phyloP scores from a whole-genome alignment of 2,888 invertebrate species.

The Drosophila mettleri region DNA sequence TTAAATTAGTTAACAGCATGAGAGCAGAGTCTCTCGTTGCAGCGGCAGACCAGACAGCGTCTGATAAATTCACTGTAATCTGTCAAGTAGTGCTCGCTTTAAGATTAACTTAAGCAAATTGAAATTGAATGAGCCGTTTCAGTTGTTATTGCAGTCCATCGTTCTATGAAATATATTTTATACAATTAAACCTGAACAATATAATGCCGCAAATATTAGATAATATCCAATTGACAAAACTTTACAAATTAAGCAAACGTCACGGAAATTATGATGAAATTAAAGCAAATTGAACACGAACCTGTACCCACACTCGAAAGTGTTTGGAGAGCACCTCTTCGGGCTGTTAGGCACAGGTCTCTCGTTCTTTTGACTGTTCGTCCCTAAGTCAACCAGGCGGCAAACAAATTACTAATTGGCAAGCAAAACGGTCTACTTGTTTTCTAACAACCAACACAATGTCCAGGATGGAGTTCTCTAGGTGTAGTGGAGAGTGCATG shows the following conservation, averaged over 20 bases:
- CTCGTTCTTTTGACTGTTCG: background rate
- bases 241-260: slow-evolving; percentile 29
- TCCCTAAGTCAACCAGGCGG: slow-evolving; percentile 49
- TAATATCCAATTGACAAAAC: background rate
- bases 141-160: slow-evolving; percentile 11
- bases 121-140: slow-evolving; percentile 52
- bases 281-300: slow-evolving; percentile 6
- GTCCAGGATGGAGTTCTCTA: slow-evolving; percentile 25
- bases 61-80: slow-evolving; percentile 54
- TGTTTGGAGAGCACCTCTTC: slow-evolving; percentile 33
- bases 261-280: slow-evolving; percentile 17
- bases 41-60: slow-evolving; percentile 17
- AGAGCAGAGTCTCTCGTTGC: background rate
- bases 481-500: slow-evolving; percentile 16
- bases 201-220: background rate
- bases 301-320: slow-evolving; percentile 10
- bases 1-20: slow-evolving; percentile 62
- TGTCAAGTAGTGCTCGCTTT: slow-evolving; percentile 49
- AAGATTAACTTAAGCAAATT: slow-evolving; percentile 72
- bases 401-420: slow-evolving; percentile 78
- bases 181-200: background rate
- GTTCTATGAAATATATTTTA: background rate
- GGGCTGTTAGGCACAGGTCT: slow-evolving; percentile 49
- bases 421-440: slow-evolving; percentile 79
- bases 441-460: slow-evolving; percentile 69